Base-by-base conservation (phyloP, 64 coral and sea anemone genomes). In the Pachyseris speciosa region DNA sequence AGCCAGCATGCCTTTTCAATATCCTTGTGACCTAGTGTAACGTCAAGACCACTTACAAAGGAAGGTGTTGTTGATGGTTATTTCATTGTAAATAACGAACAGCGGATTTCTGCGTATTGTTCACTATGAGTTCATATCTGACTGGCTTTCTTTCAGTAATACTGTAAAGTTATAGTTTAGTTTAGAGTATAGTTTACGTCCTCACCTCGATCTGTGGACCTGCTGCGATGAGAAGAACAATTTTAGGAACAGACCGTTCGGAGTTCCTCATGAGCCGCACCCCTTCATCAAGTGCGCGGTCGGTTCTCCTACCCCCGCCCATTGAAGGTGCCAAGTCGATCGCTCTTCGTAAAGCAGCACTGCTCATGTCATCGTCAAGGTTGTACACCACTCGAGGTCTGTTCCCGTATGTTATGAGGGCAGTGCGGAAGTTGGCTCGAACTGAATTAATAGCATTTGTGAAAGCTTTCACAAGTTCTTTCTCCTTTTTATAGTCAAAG, bases 381-480 rank as follows among this genome's bases (percentile, higher is more conserved):
- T 15, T 66, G 32, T 69, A 73, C 16, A 92, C 1, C 16, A 84
- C 37, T 20, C 20, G 34, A 27, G 89, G 51, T 47, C 49, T 83
- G 39, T 83, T 58, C 4, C 89, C 89, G 36, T 92, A 92, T 1
- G 78, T 73, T 30, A 92, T 75, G 9, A 92, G 47, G 1, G 89
- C 65, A 1, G 67, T 83, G 32, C 68, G 79, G 22, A 79, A 84
- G 5, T 50, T 70, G 2, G 28, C 22, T 26, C 67, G 47, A 37
- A 32, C 32, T 22, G 70, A 72, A 32, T 67, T 64, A 2, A 92
- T 36, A 38, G 41, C 27, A 44, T 84, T 57, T 6, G 37, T 84
- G 5, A 92, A 45, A 17, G 58, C 12, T 51, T 84, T 84, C 19
- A 84, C 51, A 37, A 92, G 70, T 28, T 75, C 49, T 75, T 92